These are phyloP conservation scores for Ochotona curzoniae DNA, from an alignment of 2,113 vertebrate species.

Conservation along the genomic window DNA sequence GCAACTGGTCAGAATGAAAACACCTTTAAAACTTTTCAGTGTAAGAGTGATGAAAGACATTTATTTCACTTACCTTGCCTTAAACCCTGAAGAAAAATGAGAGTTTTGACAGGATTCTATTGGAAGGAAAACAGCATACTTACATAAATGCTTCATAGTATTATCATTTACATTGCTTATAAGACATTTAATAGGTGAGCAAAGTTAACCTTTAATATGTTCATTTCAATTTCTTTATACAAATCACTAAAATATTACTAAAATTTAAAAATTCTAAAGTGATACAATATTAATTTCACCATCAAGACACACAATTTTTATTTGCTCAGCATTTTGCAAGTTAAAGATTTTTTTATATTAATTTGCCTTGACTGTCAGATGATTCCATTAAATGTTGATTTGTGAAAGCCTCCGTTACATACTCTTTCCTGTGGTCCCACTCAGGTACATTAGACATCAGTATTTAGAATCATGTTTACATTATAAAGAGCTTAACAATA, in stretches of 20 bases:
- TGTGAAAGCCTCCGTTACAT: background rate
- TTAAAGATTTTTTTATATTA: background rate
- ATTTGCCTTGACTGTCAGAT: background rate
- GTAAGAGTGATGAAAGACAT: background rate
- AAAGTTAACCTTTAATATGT: background rate
- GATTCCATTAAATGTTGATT: background rate
- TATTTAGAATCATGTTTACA: background rate
- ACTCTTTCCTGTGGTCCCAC: background rate
- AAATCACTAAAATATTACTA: background rate
- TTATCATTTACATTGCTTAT: background rate
- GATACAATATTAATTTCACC: background rate
- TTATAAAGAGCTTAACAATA: background rate
- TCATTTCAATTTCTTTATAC: background rate
- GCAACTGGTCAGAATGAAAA: background rate
- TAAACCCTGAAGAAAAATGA: background rate
- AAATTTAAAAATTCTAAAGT: background rate
- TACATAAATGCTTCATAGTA: background rate
- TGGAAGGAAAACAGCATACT: background rate
- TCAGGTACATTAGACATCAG: background rate
- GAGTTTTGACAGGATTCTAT: background rate
- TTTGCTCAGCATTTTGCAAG: background rate
- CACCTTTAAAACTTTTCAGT: background rate
- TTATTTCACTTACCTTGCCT: background rate
- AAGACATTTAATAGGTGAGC: background rate
- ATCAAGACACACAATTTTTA: background rate